Base-by-base conservation (phyloP, 2,888 invertebrate genomes). In the Drosophila mercatorum region DNA sequence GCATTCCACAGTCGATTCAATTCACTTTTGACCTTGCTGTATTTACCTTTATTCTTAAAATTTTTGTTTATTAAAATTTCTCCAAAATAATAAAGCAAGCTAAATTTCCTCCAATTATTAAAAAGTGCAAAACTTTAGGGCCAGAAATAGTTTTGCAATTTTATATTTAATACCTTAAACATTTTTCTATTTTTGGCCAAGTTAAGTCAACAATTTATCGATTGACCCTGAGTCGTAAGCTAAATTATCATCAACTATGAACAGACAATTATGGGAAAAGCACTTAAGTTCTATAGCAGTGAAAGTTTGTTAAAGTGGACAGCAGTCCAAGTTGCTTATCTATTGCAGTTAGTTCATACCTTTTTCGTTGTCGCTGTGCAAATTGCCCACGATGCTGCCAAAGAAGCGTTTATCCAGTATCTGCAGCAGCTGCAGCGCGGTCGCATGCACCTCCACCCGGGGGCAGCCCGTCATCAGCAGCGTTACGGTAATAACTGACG, bases 401-500 rank as follows among this genome's bases (percentile, higher is more conserved):
- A 99, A 98, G 94, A 99, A 99, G 68, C 99, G 94, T 91, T 98
- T 97, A 93, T 99, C 98, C 59, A 99, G 94, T 43, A 98, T 94
- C 91, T 99, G 99, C 41, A 99, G 94, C 71, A 99, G 94, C 91
- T 99, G 98, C 61, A 99, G 94, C 0, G 99, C 99, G 14, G 97
- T 97, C 91, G 98, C 98, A 92, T 98, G 97, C n/a, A 98, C 96
- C 44, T 96, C 95, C 41, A 97, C 96, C 34, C 98, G 95, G 0
- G 98, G 97, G 91, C 98, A 98, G 2, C 99, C 99, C 7, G 98
- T 97, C 94, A 98, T 98, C 94, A 99, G 96, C 52, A 99, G 94
- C 0, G 99, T 98, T 43, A 99, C 97, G 92, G 98, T 99, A 91
- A 99, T 97, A 88, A 99, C 97, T 2, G 99, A 98, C 43, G 98